Percentiles rank a stretch among this genome's conserved stretches.
These are phyloP conservation scores for Zaprionus lachaisei DNA, from an alignment of 1,140 invertebrate species.

Conservation along the genomic window DNA sequence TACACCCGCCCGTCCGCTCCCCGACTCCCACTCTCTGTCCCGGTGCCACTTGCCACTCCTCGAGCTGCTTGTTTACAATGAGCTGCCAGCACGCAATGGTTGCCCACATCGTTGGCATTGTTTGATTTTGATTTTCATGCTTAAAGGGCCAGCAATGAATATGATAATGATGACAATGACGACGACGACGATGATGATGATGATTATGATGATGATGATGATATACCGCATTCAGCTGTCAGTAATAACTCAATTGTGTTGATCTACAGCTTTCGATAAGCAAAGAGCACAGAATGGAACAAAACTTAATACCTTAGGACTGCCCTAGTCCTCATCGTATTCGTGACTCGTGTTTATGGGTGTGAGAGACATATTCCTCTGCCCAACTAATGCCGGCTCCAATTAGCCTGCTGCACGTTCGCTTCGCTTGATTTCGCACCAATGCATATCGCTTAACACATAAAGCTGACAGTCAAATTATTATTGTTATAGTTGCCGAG, in stretches of 20 bases:
- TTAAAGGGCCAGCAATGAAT: conserved; percentile 40
- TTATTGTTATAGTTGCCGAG: not conserved
- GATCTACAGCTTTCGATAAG: conserved; percentile 67
- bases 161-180: conserved; percentile 30
- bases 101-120: conserved; percentile 52
- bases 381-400: not conserved
- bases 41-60: not conserved
- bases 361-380: too few relatives aligned
- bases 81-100: conserved; percentile 65
- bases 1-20: too few relatives aligned
- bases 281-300: conserved; percentile 14
- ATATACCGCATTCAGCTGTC: conserved; percentile 72
- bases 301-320: conserved; percentile 30
- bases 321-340: not conserved
- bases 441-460: conserved; percentile 21
- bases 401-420: conserved; percentile 7
- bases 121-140: conserved; percentile 70
- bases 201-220: conserved; percentile 37
- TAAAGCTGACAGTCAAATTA: conserved; percentile 6
- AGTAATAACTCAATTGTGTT: conserved; percentile 74
- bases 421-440: not conserved
- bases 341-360: conserved; percentile 13
- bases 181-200: conserved; percentile 22
- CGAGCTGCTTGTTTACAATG: conserved; percentile 65
- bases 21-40: not conserved